Evolutionary conservation across 1,140 invertebrate species (phyloP), one percentile per base, ranked within the genome.

Genomic region (Anoplolepis gracilipes): DNA sequence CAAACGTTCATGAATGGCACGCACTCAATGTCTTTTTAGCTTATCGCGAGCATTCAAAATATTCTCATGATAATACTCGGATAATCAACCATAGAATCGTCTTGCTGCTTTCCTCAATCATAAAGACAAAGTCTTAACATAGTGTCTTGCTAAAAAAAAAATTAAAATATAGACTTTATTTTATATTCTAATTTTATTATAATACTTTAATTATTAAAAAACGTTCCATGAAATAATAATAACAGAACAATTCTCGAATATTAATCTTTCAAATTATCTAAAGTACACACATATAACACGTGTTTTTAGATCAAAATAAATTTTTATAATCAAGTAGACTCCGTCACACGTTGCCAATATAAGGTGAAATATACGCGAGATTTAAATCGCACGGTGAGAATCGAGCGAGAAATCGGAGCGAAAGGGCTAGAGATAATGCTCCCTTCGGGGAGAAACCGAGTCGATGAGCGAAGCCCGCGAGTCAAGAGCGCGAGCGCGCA

Each of bases 371-470:
- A 22, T 53, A 36, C 76, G 46, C 49, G 65, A 19, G 65, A 70
- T 70, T 81, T 57, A 70, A 81, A 70, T 55, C 49, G 65, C 49
- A 81, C 13, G 65, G 11, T 13, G 11, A 39, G 39, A 39, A 13
- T 55, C 62, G 19, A 46, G 46, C 84, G 36, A 76, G 64, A 75
- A 75, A 85, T 84, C 86, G 75, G 85, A 88, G 69, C 76, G 77
- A 86, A 49, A 86, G 57, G 53, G 49, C 33, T 55, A 22, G 30
- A 28, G 77, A 57, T 16, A 46, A 16, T 28, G n/a, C 53, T 72
- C 53, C 78, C 78, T 72, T 73, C 36, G 67, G 78, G 78, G 36
- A 61, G 55, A 73, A 82, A 59, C 53, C 67, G 67, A 73, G 36
- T 11, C 67, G 65, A 64, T 42, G 62, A 42, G 22, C 42, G n/a